Conservation (phyloP, 2,888 invertebrate species). For the Lucinisca nassula region DNA sequence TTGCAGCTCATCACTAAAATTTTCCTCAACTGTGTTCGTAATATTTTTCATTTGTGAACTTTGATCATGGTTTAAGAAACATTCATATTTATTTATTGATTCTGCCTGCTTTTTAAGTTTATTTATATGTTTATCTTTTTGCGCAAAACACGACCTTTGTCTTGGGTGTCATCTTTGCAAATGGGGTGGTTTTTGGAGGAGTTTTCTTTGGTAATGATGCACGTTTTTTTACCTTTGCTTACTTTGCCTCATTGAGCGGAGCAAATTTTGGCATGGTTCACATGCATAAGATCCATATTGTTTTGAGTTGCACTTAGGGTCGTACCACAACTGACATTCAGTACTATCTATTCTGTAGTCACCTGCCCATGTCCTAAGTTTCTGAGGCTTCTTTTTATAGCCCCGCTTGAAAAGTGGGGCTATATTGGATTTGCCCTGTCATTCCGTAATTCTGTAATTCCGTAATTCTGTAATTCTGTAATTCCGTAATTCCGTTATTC, state of each 20-base stretch:
- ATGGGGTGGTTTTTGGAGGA: background rate
- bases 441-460: no score
- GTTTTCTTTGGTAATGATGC: background rate
- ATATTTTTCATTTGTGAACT: background rate
- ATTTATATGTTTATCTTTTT: background rate
- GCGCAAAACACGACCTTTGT: background rate
- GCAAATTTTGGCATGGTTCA: background rate
- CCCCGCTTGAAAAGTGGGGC: no score
- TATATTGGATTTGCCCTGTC: no score
- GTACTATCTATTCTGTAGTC: background rate
- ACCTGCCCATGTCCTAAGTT: background rate
- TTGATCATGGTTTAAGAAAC: background rate
- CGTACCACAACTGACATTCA: background rate
- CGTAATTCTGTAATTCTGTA: no score
- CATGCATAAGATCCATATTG: background rate
- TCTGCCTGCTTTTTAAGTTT: no score
- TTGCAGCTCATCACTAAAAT: background rate
- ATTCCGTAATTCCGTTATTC: no score
- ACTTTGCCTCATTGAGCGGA: background rate
- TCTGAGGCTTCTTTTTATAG: background rate
- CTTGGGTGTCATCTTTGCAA: conserved; percentile 4
- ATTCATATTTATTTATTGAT: background rate
- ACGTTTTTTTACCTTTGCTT: background rate
- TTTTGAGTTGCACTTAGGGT: background rate
- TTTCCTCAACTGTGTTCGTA: background rate